These are phyloP conservation scores for Limnephilus lunatus DNA, from an alignment of 2,888 invertebrate genomes.

Conservation along the genomic window DNA sequence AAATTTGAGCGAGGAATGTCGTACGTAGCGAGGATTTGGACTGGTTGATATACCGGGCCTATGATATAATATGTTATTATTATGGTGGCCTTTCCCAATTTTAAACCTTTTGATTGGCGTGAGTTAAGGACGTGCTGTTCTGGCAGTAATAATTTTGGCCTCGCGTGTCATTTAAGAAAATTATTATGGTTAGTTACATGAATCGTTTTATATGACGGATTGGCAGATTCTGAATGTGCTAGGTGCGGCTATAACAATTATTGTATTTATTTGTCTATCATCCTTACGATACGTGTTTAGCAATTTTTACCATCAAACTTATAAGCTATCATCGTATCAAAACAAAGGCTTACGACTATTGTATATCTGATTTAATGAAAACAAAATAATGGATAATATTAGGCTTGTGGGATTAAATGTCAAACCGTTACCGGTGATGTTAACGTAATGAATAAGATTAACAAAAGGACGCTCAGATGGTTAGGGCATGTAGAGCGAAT, in stretches of 20 bases:
- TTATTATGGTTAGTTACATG: background rate
- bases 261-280: background rate
- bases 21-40: no score
- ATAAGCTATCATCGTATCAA: background rate
- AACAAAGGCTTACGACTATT: background rate
- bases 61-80: background rate
- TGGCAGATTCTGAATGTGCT: background rate
- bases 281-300: background rate
- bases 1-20: no score
- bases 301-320: background rate
- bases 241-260: background rate
- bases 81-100: background rate
- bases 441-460: no score
- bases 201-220: background rate
- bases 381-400: background rate
- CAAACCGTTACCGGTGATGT: background rate
- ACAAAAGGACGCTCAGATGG: no score
- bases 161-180: background rate
- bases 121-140: background rate
- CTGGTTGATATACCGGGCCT: no score
- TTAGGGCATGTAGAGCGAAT: no score
- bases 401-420: background rate
- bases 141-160: background rate
- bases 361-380: background rate
- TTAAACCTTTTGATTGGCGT: slow-evolving; percentile 18